A percentile compares a stretch with the other conserved stretches of the same genome.
Evolutionary conservation across 2,113 vertebrate species (phyloP).

Genomic region (Cygnus buccinator): DNA sequence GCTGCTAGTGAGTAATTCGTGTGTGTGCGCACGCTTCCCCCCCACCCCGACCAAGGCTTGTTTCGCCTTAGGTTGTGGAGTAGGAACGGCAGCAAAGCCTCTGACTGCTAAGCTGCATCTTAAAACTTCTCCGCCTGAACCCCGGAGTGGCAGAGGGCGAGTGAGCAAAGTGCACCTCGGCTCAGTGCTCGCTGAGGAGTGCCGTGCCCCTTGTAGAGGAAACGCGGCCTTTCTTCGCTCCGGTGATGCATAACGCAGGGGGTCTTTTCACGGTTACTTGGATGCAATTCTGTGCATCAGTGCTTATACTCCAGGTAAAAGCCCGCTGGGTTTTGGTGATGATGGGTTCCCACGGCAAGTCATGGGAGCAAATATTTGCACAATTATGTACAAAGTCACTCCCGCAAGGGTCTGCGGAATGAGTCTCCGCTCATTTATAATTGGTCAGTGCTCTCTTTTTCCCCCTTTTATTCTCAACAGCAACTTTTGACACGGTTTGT

Average conservation of each 20-base stretch:
- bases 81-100: not conserved
- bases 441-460: not conserved
- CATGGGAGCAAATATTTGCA: not conserved
- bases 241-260: not conserved
- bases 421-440: not conserved
- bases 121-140: not conserved
- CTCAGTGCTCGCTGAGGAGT: not conserved
- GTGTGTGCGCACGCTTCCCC: no score
- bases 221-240: not conserved
- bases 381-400: not conserved
- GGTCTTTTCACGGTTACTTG: not conserved
- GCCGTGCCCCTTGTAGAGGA: not conserved
- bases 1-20: no score
- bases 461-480: not conserved
- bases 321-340: not conserved
- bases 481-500: not conserved
- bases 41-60: not conserved
- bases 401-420: not conserved
- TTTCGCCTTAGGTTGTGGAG: not conserved
- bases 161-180: accelerated
- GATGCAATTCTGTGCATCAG: not conserved
- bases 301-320: not conserved
- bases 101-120: not conserved
- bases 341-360: not conserved
- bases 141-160: not conserved